phyloP scores from a whole-genome alignment of 1,140 invertebrate genomes.

The Eueides isabella region DNA sequence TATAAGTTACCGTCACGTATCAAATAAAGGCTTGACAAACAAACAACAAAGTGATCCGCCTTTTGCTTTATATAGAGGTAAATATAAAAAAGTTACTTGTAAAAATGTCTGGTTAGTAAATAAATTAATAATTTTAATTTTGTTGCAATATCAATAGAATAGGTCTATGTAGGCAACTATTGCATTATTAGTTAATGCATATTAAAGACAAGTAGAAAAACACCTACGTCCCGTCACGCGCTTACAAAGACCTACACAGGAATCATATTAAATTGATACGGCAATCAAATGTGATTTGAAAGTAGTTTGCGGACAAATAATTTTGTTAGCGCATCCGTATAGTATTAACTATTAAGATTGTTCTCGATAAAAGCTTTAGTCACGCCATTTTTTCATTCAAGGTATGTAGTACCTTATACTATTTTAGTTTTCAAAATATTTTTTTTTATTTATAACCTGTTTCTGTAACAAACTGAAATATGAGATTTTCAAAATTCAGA shows the following conservation, averaged over 20 bases:
- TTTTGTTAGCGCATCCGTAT: conserved; percentile 31
- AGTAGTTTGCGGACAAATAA: conserved; percentile 36
- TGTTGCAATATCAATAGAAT: too few relatives aligned
- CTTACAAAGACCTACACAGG: not conserved
- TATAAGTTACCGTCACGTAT: too few relatives aligned
- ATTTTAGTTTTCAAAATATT: too few relatives aligned
- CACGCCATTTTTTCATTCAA: conserved; percentile 24
- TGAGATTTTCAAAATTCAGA: too few relatives aligned
- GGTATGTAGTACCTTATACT: not conserved
- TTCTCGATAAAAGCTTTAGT: conserved; percentile 33
- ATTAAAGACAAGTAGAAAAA: conserved; percentile 28
- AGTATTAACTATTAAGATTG: conserved; percentile 18
- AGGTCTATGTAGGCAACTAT: not conserved
- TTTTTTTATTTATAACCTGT: too few relatives aligned
- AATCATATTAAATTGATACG: conserved; percentile 21
- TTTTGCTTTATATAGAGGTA: too few relatives aligned
- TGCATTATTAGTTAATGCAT: conserved; percentile 1
- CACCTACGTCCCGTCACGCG: conserved; percentile 21
- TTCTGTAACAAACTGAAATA: too few relatives aligned
- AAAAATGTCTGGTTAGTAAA: too few relatives aligned
- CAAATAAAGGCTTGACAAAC: too few relatives aligned
- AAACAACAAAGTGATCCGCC: too few relatives aligned
- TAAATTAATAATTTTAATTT: too few relatives aligned
- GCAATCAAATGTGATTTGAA: conserved; percentile 42
- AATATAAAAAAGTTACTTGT: too few relatives aligned